phyloP scores from a whole-genome alignment of 2,888 invertebrate species.

The Eupsilia transversa region DNA sequence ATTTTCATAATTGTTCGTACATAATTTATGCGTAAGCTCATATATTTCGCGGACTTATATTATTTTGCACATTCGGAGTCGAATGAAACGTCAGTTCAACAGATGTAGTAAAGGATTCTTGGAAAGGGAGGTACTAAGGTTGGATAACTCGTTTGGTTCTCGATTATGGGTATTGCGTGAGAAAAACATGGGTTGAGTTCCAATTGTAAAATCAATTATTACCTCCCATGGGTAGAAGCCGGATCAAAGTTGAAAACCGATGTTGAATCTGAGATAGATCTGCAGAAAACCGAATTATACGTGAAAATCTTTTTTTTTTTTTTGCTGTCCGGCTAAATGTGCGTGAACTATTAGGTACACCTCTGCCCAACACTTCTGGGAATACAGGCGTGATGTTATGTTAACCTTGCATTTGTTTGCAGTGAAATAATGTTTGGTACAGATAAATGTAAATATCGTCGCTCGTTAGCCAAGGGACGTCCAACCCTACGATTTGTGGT shows the following conservation, averaged over 20 bases:
- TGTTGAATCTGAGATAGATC: too few relatives aligned
- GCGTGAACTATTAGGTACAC: too few relatives aligned
- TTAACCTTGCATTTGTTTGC: too few relatives aligned
- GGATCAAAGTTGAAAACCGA: too few relatives aligned
- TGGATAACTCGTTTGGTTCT: not conserved
- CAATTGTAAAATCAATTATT: not conserved
- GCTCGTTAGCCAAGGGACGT: too few relatives aligned
- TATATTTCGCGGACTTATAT: slow-evolving; percentile 59
- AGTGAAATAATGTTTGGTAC: too few relatives aligned
- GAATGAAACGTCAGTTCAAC: slow-evolving; percentile 60
- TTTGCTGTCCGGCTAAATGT: too few relatives aligned
- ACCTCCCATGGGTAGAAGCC: not conserved
- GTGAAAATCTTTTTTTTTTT: too few relatives aligned
- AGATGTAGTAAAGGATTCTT: slow-evolving; percentile 60
- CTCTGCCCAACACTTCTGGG: too few relatives aligned
- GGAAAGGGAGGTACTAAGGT: slow-evolving; percentile 40
- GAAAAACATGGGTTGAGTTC: not conserved
- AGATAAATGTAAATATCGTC: too few relatives aligned
- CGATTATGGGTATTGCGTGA: not conserved
- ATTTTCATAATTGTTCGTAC: slow-evolving; percentile 47
- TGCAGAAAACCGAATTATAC: not conserved
- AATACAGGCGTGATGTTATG: too few relatives aligned
- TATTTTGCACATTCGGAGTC: slow-evolving; percentile 44
- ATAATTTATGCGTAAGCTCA: slow-evolving; percentile 50
- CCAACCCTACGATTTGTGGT: too few relatives aligned